Percentiles rank a stretch among this genome's conserved stretches.
These are phyloP conservation scores for Aurelia aurita complex sp. Pacific DNA, from an alignment of 30 jellyfish, hydroid and myxozoan genomes.

Conservation along the genomic window DNA sequence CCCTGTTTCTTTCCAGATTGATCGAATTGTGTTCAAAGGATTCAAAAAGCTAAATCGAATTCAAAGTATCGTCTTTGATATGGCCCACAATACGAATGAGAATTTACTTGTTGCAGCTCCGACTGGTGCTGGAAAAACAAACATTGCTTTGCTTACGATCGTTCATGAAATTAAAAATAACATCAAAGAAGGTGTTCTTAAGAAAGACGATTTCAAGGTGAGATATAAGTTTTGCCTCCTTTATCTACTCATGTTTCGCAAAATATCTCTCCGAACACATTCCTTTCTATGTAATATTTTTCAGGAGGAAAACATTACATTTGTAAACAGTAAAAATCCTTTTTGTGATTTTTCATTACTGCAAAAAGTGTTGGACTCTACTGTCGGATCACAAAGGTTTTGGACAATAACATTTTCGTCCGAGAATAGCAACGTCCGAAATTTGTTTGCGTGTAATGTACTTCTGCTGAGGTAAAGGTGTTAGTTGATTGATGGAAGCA, in stretches of 20 bases:
- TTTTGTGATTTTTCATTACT: too few species aligned
- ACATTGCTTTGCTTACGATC: conserved; percentile 94
- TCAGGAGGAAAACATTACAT: too few species aligned
- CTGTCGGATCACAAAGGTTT: too few species aligned
- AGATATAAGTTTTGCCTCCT: neutral
- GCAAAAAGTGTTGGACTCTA: too few species aligned
- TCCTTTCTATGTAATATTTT: too few species aligned
- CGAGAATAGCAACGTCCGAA: too few species aligned
- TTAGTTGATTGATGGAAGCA: neutral
- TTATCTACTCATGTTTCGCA: too few species aligned
- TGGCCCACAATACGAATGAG: conserved; percentile 96
- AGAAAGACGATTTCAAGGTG: conserved; percentile 93
- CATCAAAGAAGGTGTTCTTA: conserved; percentile 82
- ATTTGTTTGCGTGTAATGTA: too few species aligned
- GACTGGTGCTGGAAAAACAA: conserved; percentile 99
- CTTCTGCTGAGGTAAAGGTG: too few species aligned
- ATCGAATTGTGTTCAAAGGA: conserved; percentile 78
- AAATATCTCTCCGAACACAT: too few species aligned
- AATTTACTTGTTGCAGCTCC: conserved; percentile 98
- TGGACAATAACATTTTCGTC: too few species aligned
- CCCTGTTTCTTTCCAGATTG: conserved; percentile 62
- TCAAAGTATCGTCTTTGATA: conserved; percentile 94
- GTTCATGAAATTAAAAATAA: conserved; percentile 79
- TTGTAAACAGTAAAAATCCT: too few species aligned
- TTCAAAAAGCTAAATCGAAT: conserved; percentile 87